A percentile compares a stretch with the other conserved stretches of the same genome.
phyloP scores from a whole-genome alignment of 2,888 invertebrate species.

The Pandemis cinnamomeana region DNA sequence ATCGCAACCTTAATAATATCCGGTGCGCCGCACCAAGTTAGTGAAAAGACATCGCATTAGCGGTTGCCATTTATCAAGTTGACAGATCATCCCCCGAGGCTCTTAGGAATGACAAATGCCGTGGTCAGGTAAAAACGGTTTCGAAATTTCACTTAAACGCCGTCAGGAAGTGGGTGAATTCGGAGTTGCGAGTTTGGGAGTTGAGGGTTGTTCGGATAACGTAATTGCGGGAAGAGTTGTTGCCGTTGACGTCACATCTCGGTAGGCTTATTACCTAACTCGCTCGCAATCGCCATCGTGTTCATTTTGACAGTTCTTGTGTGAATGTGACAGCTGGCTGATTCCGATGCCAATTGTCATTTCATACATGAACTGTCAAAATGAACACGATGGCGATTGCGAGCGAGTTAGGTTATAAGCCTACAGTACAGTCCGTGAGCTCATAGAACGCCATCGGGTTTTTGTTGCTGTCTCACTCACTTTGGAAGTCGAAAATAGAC shows the following conservation, averaged over 20 bases:
- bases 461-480: too few relatives aligned
- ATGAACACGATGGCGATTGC: too few relatives aligned
- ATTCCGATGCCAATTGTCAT: too few relatives aligned
- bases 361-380: too few relatives aligned
- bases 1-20: constrained; percentile 43
- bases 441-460: not conserved
- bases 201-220: not conserved
- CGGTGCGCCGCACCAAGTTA: constrained; percentile 48
- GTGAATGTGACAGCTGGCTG: too few relatives aligned
- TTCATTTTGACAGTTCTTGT: too few relatives aligned
- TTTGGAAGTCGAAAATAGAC: too few relatives aligned
- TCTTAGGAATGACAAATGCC: constrained; percentile 75
- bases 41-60: constrained; percentile 69
- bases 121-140: constrained; percentile 77
- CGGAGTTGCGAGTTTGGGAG: not conserved
- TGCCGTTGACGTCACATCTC: too few relatives aligned
- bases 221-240: not conserved
- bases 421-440: not conserved
- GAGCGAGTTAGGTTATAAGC: too few relatives aligned
- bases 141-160: constrained; percentile 68
- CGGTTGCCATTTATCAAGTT: constrained; percentile 70
- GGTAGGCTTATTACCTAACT: too few relatives aligned
- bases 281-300: too few relatives aligned
- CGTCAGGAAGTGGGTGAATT: constrained; percentile 46
- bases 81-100: constrained; percentile 72